Percentiles rank a stretch among this genome's conserved stretches.
These are phyloP conservation scores for Dysmachus trigonus DNA, from an alignment of 2,888 invertebrate species.

Conservation along the genomic window DNA sequence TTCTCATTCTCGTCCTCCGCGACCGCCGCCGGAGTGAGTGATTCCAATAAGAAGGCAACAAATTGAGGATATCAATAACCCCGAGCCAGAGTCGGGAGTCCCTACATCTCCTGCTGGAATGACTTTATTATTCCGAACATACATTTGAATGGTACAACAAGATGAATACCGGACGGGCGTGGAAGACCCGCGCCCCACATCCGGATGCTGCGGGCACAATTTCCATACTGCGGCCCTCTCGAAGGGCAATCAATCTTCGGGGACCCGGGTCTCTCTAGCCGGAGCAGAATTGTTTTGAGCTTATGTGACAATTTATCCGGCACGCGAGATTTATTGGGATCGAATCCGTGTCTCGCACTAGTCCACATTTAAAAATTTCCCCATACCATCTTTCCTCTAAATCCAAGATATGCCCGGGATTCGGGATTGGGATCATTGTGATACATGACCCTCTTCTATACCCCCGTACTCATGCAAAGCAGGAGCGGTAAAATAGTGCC, in stretches of 20 bases:
- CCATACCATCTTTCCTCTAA: not conserved
- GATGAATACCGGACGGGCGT: slow-evolving; percentile 12
- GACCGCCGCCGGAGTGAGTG: slow-evolving; percentile 16
- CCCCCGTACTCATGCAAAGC: not conserved
- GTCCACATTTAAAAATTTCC: slow-evolving; percentile 3
- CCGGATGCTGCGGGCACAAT: slow-evolving; percentile 3
- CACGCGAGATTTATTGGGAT: slow-evolving; percentile 11
- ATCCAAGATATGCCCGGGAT: not conserved
- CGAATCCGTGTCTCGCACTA: slow-evolving; percentile 8
- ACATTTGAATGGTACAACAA: slow-evolving; percentile 34
- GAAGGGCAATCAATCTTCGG: slow-evolving; percentile 23
- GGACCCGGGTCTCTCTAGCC: not conserved
- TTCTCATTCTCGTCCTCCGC: too few species aligned
- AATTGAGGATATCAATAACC: slow-evolving; percentile 28
- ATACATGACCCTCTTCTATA: not conserved
- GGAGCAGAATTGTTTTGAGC: slow-evolving; percentile 31
- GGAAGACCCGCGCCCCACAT: not conserved
- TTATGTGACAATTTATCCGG: slow-evolving; percentile 17
- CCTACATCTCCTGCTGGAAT: not conserved
- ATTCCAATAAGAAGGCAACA: slow-evolving; percentile 33
- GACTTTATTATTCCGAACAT: slow-evolving; percentile 38
- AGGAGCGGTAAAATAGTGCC: not conserved
- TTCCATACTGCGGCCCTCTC: slow-evolving; percentile 13
- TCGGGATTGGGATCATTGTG: not conserved
- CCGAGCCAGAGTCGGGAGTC: not conserved